Conservation (phyloP, 2,797 vertebrate genomes). For the Melanotaenia pygmaea region DNA sequence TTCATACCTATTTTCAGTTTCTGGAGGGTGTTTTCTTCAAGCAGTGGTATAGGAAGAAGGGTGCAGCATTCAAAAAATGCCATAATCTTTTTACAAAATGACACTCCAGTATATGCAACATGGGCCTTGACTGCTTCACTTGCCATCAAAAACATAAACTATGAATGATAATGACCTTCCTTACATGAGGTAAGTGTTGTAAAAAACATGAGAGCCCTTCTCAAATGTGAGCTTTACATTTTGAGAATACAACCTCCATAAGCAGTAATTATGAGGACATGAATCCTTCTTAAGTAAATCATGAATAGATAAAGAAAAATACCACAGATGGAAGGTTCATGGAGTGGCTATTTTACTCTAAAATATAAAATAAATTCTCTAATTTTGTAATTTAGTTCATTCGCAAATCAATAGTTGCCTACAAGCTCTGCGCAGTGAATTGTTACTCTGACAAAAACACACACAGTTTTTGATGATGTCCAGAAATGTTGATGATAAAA, state of each 20-base stretch:
- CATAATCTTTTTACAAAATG: neutral
- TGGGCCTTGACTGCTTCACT: neutral
- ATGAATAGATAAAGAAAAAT: neutral
- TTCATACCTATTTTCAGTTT: neutral
- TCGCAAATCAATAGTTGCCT: neutral
- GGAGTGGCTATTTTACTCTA: neutral
- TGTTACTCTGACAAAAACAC: neutral
- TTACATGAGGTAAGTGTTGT: neutral
- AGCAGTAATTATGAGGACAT: neutral
- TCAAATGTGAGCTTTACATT: neutral
- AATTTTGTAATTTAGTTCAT: neutral
- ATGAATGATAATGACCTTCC: neutral
- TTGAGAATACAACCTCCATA: neutral
- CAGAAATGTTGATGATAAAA: neutral
- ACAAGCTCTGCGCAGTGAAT: neutral
- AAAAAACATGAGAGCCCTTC: neutral
- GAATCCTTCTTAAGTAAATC: neutral
- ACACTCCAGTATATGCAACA: neutral
- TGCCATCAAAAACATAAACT: neutral
- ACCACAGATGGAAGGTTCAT: neutral
- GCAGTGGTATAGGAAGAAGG: neutral
- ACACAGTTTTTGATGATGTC: too few relatives aligned
- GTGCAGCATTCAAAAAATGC: neutral
- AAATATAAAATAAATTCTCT: neutral
- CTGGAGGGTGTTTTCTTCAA: neutral